Evolutionary conservation across 2,113 vertebrate genomes (phyloP).

Genomic region (Cricetomys ansorgei): DNA sequence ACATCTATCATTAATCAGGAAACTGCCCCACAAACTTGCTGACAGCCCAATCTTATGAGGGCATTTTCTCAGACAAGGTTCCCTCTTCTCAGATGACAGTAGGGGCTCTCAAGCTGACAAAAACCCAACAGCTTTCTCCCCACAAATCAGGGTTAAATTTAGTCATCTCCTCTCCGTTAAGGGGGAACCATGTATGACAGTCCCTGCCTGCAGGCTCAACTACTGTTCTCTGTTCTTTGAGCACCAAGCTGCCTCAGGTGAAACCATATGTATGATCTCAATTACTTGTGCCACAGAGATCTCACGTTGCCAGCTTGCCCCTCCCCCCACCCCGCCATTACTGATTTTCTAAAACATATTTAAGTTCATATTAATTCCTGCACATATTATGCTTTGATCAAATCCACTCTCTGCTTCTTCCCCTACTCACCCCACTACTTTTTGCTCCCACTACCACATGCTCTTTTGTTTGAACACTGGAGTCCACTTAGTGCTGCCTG

Average conservation of each 20-base stretch:
- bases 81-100: not conserved
- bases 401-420: not conserved
- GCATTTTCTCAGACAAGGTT: not conserved
- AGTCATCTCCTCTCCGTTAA: not conserved
- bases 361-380: not conserved
- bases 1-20: not conserved
- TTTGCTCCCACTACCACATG: not conserved
- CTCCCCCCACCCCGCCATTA: not conserved
- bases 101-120: not conserved
- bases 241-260: not conserved
- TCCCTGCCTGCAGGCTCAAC: not conserved
- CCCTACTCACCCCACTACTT: not conserved
- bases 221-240: not conserved
- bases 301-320: not conserved
- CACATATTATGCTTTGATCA: not conserved
- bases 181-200: not conserved
- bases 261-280: not conserved
- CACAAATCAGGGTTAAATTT: not conserved
- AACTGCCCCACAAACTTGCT: not conserved
- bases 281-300: not conserved
- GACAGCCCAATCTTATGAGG: not conserved
- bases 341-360: not conserved
- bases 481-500: not conserved
- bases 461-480: not conserved
- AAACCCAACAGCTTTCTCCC: not conserved